Percentiles rank a stretch among this genome's conserved stretches.
These are phyloP conservation scores for Oreotrochilus melanogaster DNA, from an alignment of 2,113 vertebrate species.

Conservation along the genomic window DNA sequence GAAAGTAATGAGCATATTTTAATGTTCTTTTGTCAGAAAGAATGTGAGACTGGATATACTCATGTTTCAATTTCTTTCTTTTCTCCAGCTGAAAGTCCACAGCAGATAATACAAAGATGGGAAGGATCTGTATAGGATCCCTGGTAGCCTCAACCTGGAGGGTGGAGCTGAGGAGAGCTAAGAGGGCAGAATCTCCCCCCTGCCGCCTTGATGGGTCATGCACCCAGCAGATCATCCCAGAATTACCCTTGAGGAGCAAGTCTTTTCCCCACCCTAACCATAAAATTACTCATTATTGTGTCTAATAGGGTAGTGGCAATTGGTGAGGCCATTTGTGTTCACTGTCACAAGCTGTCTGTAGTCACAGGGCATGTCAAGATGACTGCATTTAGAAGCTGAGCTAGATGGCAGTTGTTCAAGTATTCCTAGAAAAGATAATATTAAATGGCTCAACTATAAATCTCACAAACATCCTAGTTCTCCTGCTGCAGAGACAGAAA, in stretches of 20 bases:
- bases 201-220: neutral
- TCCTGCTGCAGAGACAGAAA: neutral
- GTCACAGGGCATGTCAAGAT: neutral
- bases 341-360: neutral
- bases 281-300: neutral
- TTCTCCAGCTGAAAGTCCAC: neutral
- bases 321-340: neutral
- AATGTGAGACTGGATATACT: neutral
- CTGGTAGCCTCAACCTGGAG: neutral
- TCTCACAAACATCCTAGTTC: neutral
- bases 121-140: neutral
- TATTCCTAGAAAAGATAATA: conserved; percentile 7
- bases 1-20: neutral
- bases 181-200: neutral
- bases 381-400: neutral
- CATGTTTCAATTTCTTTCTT: neutral
- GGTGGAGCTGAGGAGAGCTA: neutral
- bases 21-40: neutral
- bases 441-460: neutral
- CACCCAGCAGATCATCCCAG: neutral
- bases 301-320: neutral
- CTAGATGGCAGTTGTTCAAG: conserved; percentile 26
- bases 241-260: neutral
- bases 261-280: neutral
- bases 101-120: neutral